phyloP scores from a whole-genome alignment of 2,797 vertebrate genomes.

The Premnoplex brunnescens region DNA sequence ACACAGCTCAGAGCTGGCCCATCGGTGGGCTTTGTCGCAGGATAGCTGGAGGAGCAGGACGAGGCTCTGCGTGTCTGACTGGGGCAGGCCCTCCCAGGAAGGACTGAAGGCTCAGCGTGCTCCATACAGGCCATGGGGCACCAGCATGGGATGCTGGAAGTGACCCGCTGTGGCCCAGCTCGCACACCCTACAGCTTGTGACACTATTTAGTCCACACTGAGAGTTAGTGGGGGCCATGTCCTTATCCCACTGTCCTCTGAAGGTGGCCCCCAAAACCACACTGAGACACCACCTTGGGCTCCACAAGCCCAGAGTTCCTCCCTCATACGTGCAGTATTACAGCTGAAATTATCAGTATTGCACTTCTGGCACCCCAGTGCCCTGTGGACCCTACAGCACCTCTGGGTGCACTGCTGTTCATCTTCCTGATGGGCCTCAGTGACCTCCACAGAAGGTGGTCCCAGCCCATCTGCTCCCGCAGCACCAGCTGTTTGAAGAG shows the following conservation, averaged over 20 bases:
- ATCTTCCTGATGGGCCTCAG: neutral
- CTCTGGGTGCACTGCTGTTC: neutral
- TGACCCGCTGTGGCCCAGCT: fast-evolving
- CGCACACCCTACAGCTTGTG: neutral
- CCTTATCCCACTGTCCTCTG: neutral
- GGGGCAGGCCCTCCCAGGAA: too few species aligned
- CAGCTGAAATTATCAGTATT: neutral
- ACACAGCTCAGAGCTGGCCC: fast-evolving
- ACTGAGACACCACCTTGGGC: neutral
- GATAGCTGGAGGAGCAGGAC: neutral
- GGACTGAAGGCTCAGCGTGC: neutral
- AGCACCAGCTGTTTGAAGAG: neutral
- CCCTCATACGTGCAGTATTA: neutral
- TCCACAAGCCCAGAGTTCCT: neutral
- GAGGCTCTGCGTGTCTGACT: fast-evolving
- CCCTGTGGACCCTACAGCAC: neutral
- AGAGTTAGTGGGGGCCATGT: neutral
- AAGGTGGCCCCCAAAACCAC: neutral
- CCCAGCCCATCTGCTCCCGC: neutral
- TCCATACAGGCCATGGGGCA: too few species aligned
- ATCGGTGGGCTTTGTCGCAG: neutral
- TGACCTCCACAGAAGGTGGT: neutral
- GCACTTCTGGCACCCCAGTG: neutral
- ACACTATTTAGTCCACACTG: neutral
- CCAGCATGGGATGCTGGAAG: neutral